These are phyloP conservation scores for Lagorchestes hirsutus DNA, from an alignment of 2,797 vertebrate species.

Conservation along the genomic window DNA sequence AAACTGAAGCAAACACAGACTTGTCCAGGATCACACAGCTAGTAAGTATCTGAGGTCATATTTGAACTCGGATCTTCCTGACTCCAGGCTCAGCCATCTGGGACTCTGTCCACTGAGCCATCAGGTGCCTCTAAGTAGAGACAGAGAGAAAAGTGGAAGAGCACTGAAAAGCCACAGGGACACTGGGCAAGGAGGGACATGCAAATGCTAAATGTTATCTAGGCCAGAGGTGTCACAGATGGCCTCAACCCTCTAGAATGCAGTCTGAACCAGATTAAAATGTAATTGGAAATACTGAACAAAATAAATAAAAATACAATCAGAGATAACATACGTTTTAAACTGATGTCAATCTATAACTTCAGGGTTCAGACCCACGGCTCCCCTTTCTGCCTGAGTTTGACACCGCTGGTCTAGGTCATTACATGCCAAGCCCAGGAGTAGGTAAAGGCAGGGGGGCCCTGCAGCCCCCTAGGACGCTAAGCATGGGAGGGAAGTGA, in stretches of 20 bases:
- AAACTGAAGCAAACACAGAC: background rate
- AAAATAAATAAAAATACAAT: background rate
- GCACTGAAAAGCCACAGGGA: background rate
- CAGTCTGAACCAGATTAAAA: background rate
- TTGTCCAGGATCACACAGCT: background rate
- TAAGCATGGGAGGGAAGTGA: background rate
- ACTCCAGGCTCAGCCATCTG: background rate
- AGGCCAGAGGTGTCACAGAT: background rate
- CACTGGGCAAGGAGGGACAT: background rate
- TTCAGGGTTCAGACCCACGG: background rate
- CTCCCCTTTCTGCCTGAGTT: background rate
- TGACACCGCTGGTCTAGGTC: background rate
- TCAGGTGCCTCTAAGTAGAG: background rate
- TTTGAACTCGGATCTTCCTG: background rate
- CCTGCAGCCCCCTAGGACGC: background rate
- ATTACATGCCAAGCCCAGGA: background rate
- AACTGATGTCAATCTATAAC: background rate
- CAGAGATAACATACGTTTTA: too few relatives aligned
- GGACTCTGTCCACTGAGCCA: background rate
- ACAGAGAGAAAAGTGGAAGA: background rate
- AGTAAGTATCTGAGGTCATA: too few relatives aligned
- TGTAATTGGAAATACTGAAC: background rate
- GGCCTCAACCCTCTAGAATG: background rate
- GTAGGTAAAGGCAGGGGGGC: too few relatives aligned
- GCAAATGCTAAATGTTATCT: background rate